These are phyloP conservation scores for Meda fulgida DNA, from an alignment of 2,797 vertebrate species.

Conservation along the genomic window DNA sequence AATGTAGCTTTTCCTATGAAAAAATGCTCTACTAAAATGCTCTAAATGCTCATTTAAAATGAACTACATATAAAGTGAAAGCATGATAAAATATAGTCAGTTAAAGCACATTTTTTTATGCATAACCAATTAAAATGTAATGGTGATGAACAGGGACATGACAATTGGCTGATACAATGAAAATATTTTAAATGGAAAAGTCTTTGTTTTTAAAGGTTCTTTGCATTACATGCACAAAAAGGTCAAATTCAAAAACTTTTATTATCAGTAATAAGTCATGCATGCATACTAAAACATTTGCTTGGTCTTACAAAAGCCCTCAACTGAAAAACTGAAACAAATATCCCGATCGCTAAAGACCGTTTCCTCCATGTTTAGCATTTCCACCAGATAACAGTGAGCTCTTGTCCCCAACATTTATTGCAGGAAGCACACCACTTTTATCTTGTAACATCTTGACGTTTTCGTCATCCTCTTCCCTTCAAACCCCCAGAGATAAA, in stretches of 20 bases:
- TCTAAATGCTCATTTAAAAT: no score
- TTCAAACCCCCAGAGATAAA: neutral
- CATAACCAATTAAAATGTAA: neutral
- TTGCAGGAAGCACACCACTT: neutral
- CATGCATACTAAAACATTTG: neutral
- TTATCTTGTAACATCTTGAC: neutral
- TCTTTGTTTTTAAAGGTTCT: neutral
- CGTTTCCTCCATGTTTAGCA: neutral
- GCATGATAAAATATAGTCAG: no score
- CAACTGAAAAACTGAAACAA: neutral
- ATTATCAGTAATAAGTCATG: neutral
- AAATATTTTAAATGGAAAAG: neutral
- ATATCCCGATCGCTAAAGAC: neutral
- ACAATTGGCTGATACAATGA: neutral
- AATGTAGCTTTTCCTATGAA: neutral
- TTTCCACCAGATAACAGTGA: constrained; percentile 9
- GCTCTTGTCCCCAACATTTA: neutral
- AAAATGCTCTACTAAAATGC: no score
- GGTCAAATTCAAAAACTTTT: neutral
- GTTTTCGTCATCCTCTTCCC: neutral
- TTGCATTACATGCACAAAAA: neutral
- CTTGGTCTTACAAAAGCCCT: neutral
- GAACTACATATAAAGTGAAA: neutral
- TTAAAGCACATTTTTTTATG: neutral
- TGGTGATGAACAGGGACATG: neutral